phyloP scores from a whole-genome alignment of 2,888 invertebrate species.

The Druceiella hillmani region DNA sequence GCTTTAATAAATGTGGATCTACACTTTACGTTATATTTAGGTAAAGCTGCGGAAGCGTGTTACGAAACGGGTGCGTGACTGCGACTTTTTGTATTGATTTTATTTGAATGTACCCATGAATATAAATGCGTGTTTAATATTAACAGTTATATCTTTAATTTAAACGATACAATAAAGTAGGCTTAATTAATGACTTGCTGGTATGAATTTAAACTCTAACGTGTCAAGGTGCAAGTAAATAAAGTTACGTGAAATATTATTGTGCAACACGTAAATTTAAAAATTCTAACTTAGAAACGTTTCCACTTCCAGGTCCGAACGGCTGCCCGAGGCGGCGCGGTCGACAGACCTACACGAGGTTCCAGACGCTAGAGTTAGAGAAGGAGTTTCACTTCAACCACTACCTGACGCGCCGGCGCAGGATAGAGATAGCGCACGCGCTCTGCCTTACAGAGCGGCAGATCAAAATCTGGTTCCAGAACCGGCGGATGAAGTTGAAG shows the following conservation, averaged over 20 bases:
- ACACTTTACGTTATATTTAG: too few species aligned
- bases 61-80: too few species aligned
- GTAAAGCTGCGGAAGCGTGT: too few species aligned
- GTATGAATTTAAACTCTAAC: too few species aligned
- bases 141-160: too few species aligned
- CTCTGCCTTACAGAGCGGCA: constrained; percentile 94
- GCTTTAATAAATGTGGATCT: too few species aligned
- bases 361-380: constrained; percentile 96
- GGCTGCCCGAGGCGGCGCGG: constrained; percentile 92
- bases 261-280: not conserved
- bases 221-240: too few species aligned
- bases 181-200: too few species aligned
- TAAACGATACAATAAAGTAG: too few species aligned
- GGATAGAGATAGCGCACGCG: constrained; percentile 96
- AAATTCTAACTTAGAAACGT: constrained; percentile 16
- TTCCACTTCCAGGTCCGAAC: constrained; percentile 78
- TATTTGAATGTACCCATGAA: too few species aligned
- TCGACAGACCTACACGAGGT: constrained; percentile 95
- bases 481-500: constrained; percentile 94
- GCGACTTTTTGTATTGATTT: too few species aligned
- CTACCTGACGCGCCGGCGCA: constrained; percentile 90
- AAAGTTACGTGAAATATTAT: not conserved
- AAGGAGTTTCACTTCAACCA: constrained; percentile 99
- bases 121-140: too few species aligned
- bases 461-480: constrained; percentile 97